Percentiles rank a stretch among this genome's conserved stretches.
These are phyloP conservation scores for Podabrus alpinus DNA, from an alignment of 2,888 invertebrate genomes.

Conservation along the genomic window DNA sequence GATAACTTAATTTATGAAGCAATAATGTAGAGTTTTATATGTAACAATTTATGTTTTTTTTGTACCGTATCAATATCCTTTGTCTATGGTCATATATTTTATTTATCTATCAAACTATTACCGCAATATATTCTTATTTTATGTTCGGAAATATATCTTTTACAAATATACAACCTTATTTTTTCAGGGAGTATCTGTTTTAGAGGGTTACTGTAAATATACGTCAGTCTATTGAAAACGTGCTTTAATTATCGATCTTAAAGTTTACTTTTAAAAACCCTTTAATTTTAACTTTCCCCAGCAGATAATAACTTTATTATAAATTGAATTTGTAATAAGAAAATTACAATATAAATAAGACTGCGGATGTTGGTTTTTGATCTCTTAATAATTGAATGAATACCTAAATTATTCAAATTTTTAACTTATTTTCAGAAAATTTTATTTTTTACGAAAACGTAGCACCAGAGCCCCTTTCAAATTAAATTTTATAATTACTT, in stretches of 20 bases:
- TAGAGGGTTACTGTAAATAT: background rate
- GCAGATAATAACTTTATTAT: background rate
- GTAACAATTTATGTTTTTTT: background rate
- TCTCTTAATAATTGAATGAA: background rate
- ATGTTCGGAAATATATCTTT: background rate
- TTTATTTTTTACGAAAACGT: background rate
- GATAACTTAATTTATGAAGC: background rate
- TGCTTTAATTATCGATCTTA: background rate
- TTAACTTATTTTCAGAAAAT: background rate
- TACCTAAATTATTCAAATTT: background rate
- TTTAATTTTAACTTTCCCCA: background rate
- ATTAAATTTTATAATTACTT: background rate
- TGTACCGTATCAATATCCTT: background rate
- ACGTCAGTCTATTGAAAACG: background rate
- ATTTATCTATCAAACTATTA: background rate
- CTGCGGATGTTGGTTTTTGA: background rate
- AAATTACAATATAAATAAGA: constrained; percentile 16
- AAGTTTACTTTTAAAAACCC: background rate
- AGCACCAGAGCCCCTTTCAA: background rate
- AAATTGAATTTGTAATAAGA: constrained; percentile 14
- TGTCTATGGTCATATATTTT: background rate
- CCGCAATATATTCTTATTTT: background rate
- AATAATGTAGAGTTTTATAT: background rate
- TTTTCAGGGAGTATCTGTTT: background rate
- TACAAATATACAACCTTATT: background rate